Evolutionary conservation across 2,797 vertebrate genomes (phyloP), one percentile per base, ranked within the genome.

Genomic region (Epinephelus coioides): DNA sequence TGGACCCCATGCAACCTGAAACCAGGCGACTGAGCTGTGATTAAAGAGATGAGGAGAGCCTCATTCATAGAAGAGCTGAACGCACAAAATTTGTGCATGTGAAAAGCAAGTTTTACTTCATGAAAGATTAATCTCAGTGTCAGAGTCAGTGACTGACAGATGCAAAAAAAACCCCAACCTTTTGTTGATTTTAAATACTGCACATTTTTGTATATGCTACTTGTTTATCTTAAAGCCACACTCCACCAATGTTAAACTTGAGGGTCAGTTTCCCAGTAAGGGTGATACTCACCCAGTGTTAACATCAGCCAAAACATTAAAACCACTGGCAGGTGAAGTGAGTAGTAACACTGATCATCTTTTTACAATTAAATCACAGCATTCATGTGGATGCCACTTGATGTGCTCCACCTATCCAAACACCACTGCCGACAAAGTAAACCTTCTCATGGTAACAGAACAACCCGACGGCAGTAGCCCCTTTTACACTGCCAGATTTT

Each of bases 1-100:
- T n/a, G 40, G 50, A 76, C 51, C n/a, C 21, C 44, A 38, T 77
- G 85, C 68, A 87, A 88, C 78, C 57, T 63, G 73, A 90, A n/a
- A 69, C 75, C 34, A 23, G 50, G 54, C 23, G 11, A 65, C 5
- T 11, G 49, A 38, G 65, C 82, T 47, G 56, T 76, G 82, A 86
- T 87, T 83, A 49, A 23, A 61, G 71, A 67, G 49, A 78, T 18
- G 18, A 71, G 46, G 40, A 43, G 50, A 66, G 23, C 57, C 61
- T 84, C 66, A 47, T 50, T 25, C 64, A 50, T 60, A 43, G n/a
- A 18, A 30, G 44, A 73, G 34, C 1, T 46, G 30, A 62, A 63
- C 61, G 46, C 44, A 43, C 43, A n/a, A 38, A 62, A 17, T 11
- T 27, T 56, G 55, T 70, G 50, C 11, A 63, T 46, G 46, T 53